Percentiles rank a stretch among this genome's conserved stretches.
phyloP scores from a whole-genome alignment of 1,140 invertebrate genomes.

The Euglossa dilemma region DNA sequence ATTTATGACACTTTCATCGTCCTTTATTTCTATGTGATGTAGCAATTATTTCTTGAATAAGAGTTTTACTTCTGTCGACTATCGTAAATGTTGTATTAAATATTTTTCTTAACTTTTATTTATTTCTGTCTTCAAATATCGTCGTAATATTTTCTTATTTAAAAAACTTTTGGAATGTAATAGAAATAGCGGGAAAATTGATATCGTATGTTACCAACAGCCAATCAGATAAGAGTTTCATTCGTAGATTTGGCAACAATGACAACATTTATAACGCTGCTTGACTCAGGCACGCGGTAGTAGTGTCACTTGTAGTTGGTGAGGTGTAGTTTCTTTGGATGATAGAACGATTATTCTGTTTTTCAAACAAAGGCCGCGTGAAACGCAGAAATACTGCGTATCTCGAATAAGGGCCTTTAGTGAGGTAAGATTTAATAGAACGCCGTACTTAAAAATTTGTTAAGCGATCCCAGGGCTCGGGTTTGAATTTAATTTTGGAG shows the following conservation, averaged over 20 bases:
- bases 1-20: too few relatives aligned
- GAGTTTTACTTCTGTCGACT: too few relatives aligned
- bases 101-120: too few relatives aligned
- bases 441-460: not conserved
- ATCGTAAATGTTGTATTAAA: too few relatives aligned
- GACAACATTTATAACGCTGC: slow-evolving; percentile 45
- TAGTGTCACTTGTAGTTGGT: not conserved
- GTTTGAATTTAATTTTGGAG: slow-evolving; percentile 4
- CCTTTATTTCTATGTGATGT: too few relatives aligned
- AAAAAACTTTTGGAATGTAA: too few relatives aligned
- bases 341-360: not conserved
- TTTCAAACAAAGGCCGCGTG: slow-evolving; percentile 48
- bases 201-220: not conserved
- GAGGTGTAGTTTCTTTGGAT: not conserved
- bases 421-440: not conserved
- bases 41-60: too few relatives aligned
- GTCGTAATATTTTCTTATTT: not conserved
- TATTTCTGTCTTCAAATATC: not conserved
- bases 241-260: slow-evolving; percentile 32
- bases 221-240: slow-evolving; percentile 4
- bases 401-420: not conserved
- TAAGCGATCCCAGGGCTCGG: not conserved
- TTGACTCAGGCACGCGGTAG: not conserved
- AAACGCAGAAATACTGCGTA: not conserved
- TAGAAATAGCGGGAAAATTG: not conserved